Conservation (phyloP, 30 jellyfish, hydroid and myxozoan species). For the Aurelia aurita region DNA sequence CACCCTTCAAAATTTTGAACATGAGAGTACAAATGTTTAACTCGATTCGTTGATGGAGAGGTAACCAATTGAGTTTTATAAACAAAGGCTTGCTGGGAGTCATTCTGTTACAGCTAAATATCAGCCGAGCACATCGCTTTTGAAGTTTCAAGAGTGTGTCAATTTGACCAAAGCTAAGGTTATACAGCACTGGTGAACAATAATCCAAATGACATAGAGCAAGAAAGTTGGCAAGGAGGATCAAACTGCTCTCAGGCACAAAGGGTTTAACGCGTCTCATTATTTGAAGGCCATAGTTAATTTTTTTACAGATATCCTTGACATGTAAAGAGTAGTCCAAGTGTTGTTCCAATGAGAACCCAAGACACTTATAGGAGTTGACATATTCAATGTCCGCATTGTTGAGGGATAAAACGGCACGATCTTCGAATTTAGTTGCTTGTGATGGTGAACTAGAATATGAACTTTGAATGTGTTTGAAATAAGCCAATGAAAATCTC, state of each 20-base stretch:
- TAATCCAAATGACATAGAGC: background rate
- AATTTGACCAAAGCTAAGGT: constrained; percentile 8
- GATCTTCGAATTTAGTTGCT: background rate
- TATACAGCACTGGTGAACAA: constrained; percentile 14
- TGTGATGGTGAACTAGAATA: too few species aligned
- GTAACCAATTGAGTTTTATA: too few species aligned
- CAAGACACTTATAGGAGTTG: background rate
- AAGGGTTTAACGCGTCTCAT: constrained; percentile 25
- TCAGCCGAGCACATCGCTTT: too few species aligned
- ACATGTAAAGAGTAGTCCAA: constrained; percentile 1
- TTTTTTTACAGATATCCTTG: constrained; percentile 11
- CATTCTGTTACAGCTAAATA: too few species aligned
- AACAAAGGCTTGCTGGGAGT: too few species aligned
- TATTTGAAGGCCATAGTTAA: constrained; percentile 8
- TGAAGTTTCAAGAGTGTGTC: too few species aligned
- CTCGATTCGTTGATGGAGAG: too few species aligned
- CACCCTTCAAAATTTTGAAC: too few species aligned
- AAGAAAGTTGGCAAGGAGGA: constrained; percentile 30
- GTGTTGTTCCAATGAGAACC: constrained; percentile 18
- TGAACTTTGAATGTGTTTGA: too few species aligned
- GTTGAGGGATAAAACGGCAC: constrained; percentile 19
- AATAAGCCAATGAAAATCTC: too few species aligned
- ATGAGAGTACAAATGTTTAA: too few species aligned
- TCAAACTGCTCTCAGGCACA: constrained; percentile 14
- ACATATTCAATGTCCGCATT: constrained; percentile 26